Evolutionary conservation across 1,140 invertebrate species (phyloP).

Genomic region (Drosophila orena): DNA sequence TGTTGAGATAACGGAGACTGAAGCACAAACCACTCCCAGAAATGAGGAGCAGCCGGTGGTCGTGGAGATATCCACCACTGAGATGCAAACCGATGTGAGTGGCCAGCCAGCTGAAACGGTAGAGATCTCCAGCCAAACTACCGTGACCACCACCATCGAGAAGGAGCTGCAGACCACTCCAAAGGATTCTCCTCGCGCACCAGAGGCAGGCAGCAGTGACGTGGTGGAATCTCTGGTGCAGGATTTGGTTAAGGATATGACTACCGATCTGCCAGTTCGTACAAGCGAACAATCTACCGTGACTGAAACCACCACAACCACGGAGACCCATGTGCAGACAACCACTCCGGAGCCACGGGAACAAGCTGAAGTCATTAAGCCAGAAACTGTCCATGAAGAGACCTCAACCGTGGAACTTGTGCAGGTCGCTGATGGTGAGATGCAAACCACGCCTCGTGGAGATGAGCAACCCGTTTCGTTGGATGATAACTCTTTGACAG

Average conservation of each 20-base stretch:
- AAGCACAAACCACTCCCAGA: conserved; percentile 77
- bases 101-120: conserved; percentile 81
- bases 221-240: conserved; percentile 70
- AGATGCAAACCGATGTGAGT: conserved; percentile 80
- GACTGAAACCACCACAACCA: conserved; percentile 75
- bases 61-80: conserved; percentile 44
- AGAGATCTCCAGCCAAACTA: conserved; percentile 87
- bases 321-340: conserved; percentile 85
- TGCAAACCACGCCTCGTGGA: conserved; percentile 85
- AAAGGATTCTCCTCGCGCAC: conserved; percentile 73
- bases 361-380: conserved; percentile 9
- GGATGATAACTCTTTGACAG: conserved; percentile 64
- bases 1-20: conserved; percentile 71
- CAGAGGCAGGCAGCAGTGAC: conserved; percentile 57
- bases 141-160: conserved; percentile 85
- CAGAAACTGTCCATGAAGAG: conserved; percentile 47
- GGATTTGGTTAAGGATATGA: conserved; percentile 84
- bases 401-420: conserved; percentile 48
- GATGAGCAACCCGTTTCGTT: conserved; percentile 53
- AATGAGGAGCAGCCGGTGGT: conserved; percentile 19
- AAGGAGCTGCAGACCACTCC: conserved; percentile 86
- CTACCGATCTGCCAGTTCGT: conserved; percentile 72
- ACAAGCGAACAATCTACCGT: conserved; percentile 65
- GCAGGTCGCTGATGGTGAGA: conserved; percentile 81
- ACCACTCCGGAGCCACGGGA: conserved; percentile 74